Conservation (phyloP, 2,113 vertebrate genomes). For the Emydocephalus ijimae region DNA sequence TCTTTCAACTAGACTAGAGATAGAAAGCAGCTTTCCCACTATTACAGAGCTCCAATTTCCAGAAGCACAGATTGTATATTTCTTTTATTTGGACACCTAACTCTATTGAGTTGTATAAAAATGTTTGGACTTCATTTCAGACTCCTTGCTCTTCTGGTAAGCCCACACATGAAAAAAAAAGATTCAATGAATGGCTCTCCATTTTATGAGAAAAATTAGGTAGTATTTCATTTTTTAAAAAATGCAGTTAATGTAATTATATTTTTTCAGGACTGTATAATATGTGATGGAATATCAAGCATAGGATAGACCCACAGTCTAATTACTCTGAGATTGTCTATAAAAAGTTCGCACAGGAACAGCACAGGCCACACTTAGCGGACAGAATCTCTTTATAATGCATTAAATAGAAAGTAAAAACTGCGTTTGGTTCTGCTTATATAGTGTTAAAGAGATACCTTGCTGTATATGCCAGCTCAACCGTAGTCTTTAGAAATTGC, state of each 20-base stretch:
- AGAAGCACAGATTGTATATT: background rate
- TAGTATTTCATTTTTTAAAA: background rate
- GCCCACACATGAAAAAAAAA: background rate
- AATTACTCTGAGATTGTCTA: background rate
- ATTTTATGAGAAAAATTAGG: background rate
- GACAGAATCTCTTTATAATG: constrained; percentile 12
- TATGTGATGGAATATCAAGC: background rate
- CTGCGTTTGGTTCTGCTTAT: constrained; percentile 33
- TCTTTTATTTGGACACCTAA: background rate
- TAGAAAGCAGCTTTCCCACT: background rate
- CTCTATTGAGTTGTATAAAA: background rate
- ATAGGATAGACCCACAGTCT: background rate
- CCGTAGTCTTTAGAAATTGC: constrained; percentile 47
- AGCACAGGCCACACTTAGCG: background rate
- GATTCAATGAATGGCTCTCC: background rate
- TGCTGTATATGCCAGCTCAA: background rate
- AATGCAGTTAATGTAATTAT: background rate
- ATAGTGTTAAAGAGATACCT: constrained; percentile 50
- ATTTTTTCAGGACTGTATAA: background rate
- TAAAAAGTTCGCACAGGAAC: constrained; percentile 1
- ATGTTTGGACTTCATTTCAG: background rate
- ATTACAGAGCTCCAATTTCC: background rate
- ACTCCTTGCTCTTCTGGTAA: background rate
- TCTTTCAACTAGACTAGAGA: background rate
- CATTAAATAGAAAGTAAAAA: constrained; percentile 32